Evolutionary conservation across 2,888 invertebrate genomes (phyloP), one percentile per base, ranked within the genome.

Genomic region (Eurytoma adleriae): DNA sequence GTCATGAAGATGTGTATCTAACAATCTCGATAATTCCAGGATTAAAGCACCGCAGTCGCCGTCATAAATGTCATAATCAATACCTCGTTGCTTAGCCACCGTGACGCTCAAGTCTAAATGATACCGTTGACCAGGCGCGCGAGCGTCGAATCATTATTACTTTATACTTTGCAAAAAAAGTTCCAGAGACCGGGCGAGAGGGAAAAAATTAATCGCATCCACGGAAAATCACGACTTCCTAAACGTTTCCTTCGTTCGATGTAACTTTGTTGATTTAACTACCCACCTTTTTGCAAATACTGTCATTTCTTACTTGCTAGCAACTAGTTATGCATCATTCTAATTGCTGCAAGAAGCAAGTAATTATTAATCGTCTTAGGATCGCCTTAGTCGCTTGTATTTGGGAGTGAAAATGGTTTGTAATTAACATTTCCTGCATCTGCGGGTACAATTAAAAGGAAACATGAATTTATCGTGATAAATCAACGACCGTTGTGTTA

Each of bases 1-100:
- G 54, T 71, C 67, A 76, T 68, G 76, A 80, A 81, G 73, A 78
- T 78, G 70, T 74, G 66, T 81, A 74, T 81, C 74, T 81, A 81
- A 81, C 71, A 67, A 78, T 78, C 78, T 70, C 74, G 78, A 81
- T 81, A 78, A 81, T 81, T 78, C 69, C 66, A 67, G 78, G 70
- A 78, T 74, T 70, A 81, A 66, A 74, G 70, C 40, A 66, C 57
- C 64, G 59, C 54, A 66, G 66, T 68, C 70, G 57, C 73, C 59
- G 78, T 79, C 81, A 75, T 81, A 81, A 79, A 81, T 79, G 78
- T 71, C 78, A 79, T 81, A 81, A 81, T 81, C 81, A 79, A 78
- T 79, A 72, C 73, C 81, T 77, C 74, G 75, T 67, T 74, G 78
- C 69, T 75, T 73, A 78, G 75, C 75, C 81, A 81, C 78, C 81